Base-by-base conservation (phyloP, 2,888 invertebrate species). In the Rhorus exstirpatorius region DNA sequence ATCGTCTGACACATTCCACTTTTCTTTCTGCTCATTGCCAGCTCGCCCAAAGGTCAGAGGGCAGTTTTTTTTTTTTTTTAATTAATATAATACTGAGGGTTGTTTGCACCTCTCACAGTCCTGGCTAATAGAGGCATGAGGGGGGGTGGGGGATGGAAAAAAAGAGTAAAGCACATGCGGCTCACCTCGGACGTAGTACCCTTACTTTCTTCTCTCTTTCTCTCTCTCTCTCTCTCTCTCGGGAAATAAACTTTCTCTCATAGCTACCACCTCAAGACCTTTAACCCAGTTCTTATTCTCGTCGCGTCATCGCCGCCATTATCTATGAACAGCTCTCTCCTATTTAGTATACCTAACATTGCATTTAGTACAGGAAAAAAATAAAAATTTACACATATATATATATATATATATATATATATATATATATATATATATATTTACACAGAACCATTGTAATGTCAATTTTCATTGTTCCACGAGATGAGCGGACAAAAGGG, bases 221-320 rank as follows among this genome's bases (percentile, higher is more conserved):
- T n/a, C n/a, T n/a, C n/a, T n/a, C n/a, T n/a, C n/a, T n/a, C n/a
- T n/a, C 4, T 53, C 26, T 78, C 71, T 63, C 81, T 21, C 55
- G 61, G 74, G 78, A 78, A 78, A 81, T 81, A 78, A 80, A 74
- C 65, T 49, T 70, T 46, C 65, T 81, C 49, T 76, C 63, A 44
- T 19, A 63, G 49, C 41, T 19, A 55, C 76, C 77, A 70, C 68
- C 79, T 75, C 63, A 75, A 70, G 81, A 83, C 77, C 84, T 81
- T 83, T 83, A 83, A 81, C 84, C 81, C 74, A 84, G 71, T 84
- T 84, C 58, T 68, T 67, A 84, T 84, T 84, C 81, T 77, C 78
- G 76, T 74, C 81, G 72, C 76, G 76, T 77, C 71, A 72, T 38
- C 44, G 31, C 53, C 77, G 49, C 81, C 14, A 60, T 81, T 72